Base-by-base conservation (phyloP, 2,888 invertebrate species). In the Cerastis leucographa region DNA sequence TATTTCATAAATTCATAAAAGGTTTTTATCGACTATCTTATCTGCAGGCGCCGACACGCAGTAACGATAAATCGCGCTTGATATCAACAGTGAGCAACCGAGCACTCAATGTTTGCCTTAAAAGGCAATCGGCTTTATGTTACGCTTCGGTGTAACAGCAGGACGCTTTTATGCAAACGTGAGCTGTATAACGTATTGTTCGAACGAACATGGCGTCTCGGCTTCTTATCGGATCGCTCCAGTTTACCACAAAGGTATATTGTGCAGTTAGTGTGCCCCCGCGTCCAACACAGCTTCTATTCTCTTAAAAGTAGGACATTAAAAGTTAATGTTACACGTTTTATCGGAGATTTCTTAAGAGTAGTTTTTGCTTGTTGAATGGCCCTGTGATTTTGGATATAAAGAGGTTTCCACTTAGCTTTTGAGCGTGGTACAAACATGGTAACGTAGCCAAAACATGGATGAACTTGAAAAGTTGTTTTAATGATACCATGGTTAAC, bases 221-320 rank as follows among this genome's bases (percentile, higher is more conserved):
- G 82, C 81, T 71, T 74, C 69, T 89, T 91, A 90, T 90, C 91
- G 81, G 90, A 90, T 91, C 78, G 89, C 85, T 88, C 90, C 64
- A 88, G 81, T 89, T 89, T 78, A 74, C 87, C 61, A 78, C 85
- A 86, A 82, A 87, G 85, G 81, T 82, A 80, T 51, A 84, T 83
- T 86, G 81, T 84, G 80, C 61, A 80, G 69, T 67, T 56, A 49
- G 74, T 51, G 51, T 85, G 84, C 84, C 84, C 73, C 72, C 80
- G 75, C 74, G 40, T 75, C 74, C 72, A 51, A 70, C 61, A 66
- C 46, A 62, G 76, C 76, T 74, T 85, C 83, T 88, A 78, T 86
- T 80, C 75, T 77, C 61, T 69, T 65, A 73, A 61, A 78, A 74
- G 69, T 78, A 66, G 71, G 67, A 83, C 80, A 81, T 81, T 84